Conservation (phyloP, 2,113 vertebrate genomes). For the Alethe diademata region DNA sequence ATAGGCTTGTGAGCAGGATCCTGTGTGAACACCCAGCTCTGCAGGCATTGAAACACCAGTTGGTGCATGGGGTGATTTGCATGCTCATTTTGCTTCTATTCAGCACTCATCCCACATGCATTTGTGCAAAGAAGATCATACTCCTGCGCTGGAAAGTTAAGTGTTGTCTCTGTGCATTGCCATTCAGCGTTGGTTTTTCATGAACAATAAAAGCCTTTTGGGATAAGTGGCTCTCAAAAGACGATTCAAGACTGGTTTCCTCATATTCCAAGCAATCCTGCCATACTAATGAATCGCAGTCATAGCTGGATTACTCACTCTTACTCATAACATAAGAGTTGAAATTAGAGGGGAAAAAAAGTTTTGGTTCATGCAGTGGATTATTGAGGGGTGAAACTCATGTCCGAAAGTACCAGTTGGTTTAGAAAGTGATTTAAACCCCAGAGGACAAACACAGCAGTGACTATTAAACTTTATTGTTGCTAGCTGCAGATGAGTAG, state of each 20-base stretch:
- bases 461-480: not conserved
- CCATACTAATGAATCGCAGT: not conserved
- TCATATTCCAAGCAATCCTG: slow-evolving; percentile 24
- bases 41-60: slow-evolving; percentile 18
- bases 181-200: not conserved
- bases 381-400: not conserved
- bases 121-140: slow-evolving; percentile 20
- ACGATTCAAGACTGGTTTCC: slow-evolving; percentile 12
- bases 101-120: not conserved
- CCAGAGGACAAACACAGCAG: not conserved
- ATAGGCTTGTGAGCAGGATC: not conserved
- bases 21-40: slow-evolving; percentile 30
- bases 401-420: not conserved
- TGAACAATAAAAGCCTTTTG: not conserved
- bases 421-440: not conserved
- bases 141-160: not conserved
- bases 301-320: slow-evolving; percentile 20
- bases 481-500: not conserved
- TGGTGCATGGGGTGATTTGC: slow-evolving; percentile 40
- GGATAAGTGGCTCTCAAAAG: slow-evolving; percentile 27
- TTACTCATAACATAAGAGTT: not conserved
- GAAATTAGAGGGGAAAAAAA: not conserved
- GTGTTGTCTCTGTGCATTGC: not conserved
- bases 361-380: not conserved
- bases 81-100: slow-evolving; percentile 42